phyloP scores from a whole-genome alignment of 2,797 vertebrate species.

The Myotis vivesi region DNA sequence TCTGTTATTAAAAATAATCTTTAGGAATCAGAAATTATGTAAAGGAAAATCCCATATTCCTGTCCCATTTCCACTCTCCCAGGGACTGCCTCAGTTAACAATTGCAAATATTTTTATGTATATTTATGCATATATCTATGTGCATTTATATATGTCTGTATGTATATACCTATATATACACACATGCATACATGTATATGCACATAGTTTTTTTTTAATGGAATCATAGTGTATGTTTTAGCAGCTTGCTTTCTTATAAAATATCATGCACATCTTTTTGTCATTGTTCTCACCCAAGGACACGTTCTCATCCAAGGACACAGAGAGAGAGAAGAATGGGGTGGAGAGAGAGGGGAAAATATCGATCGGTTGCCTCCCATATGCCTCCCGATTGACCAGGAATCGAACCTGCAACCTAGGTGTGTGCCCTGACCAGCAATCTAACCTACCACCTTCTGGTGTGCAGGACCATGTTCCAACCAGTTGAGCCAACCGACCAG shows the following conservation, averaged over 20 bases:
- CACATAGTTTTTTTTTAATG: neutral
- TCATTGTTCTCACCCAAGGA: neutral
- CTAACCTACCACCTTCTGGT: neutral
- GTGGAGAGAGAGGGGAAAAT: neutral
- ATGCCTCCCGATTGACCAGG: neutral
- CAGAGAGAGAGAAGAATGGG: neutral
- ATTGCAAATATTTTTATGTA: neutral
- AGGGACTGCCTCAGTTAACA: neutral
- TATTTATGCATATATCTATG: neutral
- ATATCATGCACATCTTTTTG: neutral
- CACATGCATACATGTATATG: neutral
- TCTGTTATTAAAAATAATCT: neutral
- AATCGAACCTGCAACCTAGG: neutral
- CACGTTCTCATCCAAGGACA: neutral
- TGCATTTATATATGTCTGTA: neutral
- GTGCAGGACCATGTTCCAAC: neutral
- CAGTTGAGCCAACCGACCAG: neutral
- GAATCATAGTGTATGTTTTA: neutral
- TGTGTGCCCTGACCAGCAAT: neutral
- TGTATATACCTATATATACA: neutral
- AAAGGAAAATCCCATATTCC: neutral
- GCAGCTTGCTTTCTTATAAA: conserved; percentile 19
- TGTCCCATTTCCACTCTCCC: neutral
- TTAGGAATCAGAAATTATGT: neutral
- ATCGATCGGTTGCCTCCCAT: neutral